Conservation (phyloP, 1,140 invertebrate genomes). For the Aethina tumida region DNA sequence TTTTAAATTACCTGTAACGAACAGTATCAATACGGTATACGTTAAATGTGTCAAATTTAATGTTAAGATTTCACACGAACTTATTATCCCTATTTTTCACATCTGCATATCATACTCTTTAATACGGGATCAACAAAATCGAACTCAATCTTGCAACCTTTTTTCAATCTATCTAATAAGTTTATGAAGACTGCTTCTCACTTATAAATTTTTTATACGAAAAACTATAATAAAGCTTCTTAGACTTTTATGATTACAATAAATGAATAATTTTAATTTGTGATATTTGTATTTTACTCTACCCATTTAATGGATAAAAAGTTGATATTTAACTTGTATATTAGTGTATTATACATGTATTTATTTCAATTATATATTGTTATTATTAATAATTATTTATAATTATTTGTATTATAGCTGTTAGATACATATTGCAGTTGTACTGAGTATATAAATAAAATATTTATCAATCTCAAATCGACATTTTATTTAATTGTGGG, state of each 20-base stretch:
- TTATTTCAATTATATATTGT: slow-evolving; percentile 31
- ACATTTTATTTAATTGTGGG: too few species aligned
- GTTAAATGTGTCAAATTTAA: slow-evolving; percentile 15
- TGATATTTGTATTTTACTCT: slow-evolving; percentile 8
- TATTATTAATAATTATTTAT: slow-evolving; percentile 25
- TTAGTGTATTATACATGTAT: slow-evolving; percentile 32
- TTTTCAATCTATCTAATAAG: slow-evolving; percentile 8
- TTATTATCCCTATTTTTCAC: slow-evolving; percentile 6
- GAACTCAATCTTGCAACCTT: too few species aligned
- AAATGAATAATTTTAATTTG: slow-evolving; percentile 11
- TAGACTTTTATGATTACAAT: slow-evolving; percentile 12
- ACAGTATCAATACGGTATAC: slow-evolving; percentile 2
- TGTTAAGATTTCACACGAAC: slow-evolving; percentile 7
- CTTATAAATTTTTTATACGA: slow-evolving; percentile 1
- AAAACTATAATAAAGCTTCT: slow-evolving; percentile 6
- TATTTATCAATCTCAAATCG: slow-evolving; percentile 10
- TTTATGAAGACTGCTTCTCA: too few species aligned
- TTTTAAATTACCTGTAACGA: not conserved
- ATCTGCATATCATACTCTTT: slow-evolving; percentile 1
- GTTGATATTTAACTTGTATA: slow-evolving; percentile 15
- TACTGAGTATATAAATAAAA: slow-evolving; percentile 28
- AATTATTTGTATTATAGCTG: slow-evolving; percentile 34
- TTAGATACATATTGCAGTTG: slow-evolving; percentile 34
- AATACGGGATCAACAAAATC: slow-evolving; percentile 5
- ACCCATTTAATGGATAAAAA: slow-evolving; percentile 11